Conservation (phyloP, 1,140 invertebrate species). For the Drosophila mauritiana region DNA sequence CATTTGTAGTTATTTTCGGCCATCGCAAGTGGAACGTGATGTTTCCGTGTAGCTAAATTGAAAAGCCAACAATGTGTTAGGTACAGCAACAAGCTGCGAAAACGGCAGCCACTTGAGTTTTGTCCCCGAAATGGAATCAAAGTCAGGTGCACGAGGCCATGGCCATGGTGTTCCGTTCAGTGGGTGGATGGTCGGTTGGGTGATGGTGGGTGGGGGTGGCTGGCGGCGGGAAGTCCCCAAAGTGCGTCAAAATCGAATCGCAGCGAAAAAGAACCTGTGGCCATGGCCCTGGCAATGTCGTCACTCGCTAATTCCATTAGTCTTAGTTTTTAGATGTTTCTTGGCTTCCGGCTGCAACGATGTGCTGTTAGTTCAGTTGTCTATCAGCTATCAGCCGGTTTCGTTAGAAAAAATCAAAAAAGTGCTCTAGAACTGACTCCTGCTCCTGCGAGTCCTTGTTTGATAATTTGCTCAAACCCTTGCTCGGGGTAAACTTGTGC, state of each 20-base stretch:
- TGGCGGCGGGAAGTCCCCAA: slow-evolving; percentile 34
- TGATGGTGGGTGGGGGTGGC: too few relatives aligned
- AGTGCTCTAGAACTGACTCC: background rate
- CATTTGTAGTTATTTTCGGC: background rate
- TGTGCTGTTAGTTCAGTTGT: slow-evolving; percentile 39
- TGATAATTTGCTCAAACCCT: slow-evolving; percentile 20
- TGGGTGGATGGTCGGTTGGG: background rate
- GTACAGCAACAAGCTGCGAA: slow-evolving; percentile 23
- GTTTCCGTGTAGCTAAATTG: slow-evolving; percentile 4
- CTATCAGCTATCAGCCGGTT: slow-evolving; percentile 37
- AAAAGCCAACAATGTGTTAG: slow-evolving; percentile 4
- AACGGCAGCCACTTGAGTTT: slow-evolving; percentile 22
- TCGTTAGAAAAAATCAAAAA: too few relatives aligned
- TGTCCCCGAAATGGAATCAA: slow-evolving; percentile 41
- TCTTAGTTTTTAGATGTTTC: slow-evolving; percentile 31
- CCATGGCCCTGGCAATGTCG: slow-evolving; percentile 50
- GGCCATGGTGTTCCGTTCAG: slow-evolving; percentile 10
- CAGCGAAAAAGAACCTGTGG: slow-evolving; percentile 27
- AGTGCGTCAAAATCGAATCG: slow-evolving; percentile 44
- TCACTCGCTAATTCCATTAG: slow-evolving; percentile 51
- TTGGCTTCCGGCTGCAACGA: slow-evolving; percentile 42
- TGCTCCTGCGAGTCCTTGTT: slow-evolving; percentile 6
- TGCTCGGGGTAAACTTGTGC: slow-evolving; percentile 7
- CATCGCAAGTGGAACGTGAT: background rate
- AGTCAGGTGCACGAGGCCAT: slow-evolving; percentile 51